Base-by-base conservation (phyloP, 2,113 vertebrate species). In the Dipodomys ordii region DNA sequence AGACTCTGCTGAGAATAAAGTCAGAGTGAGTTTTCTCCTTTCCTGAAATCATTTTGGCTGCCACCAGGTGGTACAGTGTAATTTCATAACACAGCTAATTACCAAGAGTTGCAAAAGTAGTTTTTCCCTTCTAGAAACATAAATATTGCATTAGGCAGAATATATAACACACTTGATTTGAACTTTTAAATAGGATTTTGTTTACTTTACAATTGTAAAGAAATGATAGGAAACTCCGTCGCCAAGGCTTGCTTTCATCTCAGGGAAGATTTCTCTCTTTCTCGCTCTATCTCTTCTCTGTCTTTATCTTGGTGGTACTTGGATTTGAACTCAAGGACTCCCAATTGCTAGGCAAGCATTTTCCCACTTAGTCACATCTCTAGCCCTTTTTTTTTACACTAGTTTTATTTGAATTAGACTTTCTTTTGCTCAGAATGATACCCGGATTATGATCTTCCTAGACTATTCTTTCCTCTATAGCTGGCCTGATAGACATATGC, bases 21-120 rank as follows among this genome's bases (percentile, higher is more conserved):
- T 18, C 49, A 60, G 49, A 19, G 5, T 39, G 32, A 0, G 10
- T 53, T 46, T 85, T 67, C 53, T 92, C 53, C 32, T 92, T 83
- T 76, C 44, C 90, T 96, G 90, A 94, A 90, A 96, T 93, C 77
- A 83, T 91, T 93, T 92, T 90, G 90, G 71, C 88, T 87, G 83
- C 97, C 95, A 97, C 92, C 94, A 96, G 96, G 93, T 96, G 97
- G 96, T 96, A 96, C 88, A 72, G 44, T 28, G 18, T 10, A 73
- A 49, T 64, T 71, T 80, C 65, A 18, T 85, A 27, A 53, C 10
- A 44, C 1, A 65, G 60, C 74, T 15, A 35, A 79, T 68, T 65
- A 28, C 23, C 28, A 89, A 39, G 53, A 91, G 25, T 23, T 27
- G 5, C 10, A 65, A 91, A 87, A 87, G 18, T 23, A 7, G 30